Base-by-base conservation (phyloP, 1,140 invertebrate species). In the Micrasema minimum region DNA sequence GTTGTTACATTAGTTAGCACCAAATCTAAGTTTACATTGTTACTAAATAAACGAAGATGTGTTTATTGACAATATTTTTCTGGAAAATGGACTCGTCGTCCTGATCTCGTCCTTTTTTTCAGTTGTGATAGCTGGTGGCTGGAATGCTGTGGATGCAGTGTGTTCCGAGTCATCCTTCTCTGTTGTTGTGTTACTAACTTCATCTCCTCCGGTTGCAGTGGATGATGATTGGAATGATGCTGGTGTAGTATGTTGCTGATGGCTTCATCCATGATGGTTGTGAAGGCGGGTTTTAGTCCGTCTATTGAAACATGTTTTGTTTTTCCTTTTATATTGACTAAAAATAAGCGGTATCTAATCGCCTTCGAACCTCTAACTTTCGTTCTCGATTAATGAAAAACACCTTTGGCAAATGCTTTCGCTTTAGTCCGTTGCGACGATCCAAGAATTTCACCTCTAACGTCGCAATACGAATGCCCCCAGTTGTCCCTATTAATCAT, bases 391-490 rank as follows among this genome's bases (percentile, higher is more conserved):
- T n/a, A n/a, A n/a, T n/a, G n/a, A n/a, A n/a, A n/a, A n/a, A n/a
- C n/a, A n/a, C n/a, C n/a, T n/a, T n/a, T n/a, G n/a, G n/a, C n/a
- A n/a, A n/a, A n/a, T n/a, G n/a, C n/a, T n/a, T n/a, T n/a, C n/a
- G n/a, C n/a, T n/a, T n/a, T n/a, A n/a, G n/a, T n/a, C n/a, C n/a
- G n/a, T 90, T 89, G 85, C 87, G 85, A 86, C 87, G 87, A 90
- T 93, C 90, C 88, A 91, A 90, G 89, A 89, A 88, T 89, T 89
- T 89, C 91, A 89, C 89, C 89, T 90, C 88, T 90, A 87, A 89
- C 88, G 85, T n/a, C n/a, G n/a, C n/a, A n/a, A n/a, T n/a, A n/a
- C n/a, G n/a, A n/a, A n/a, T n/a, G n/a, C 86, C 85, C 87, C 88
- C 85, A 86, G 86, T 85, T 88, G 88, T 90, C 85, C 86, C 87